A percentile compares a stretch with the other conserved stretches of the same genome.
These are phyloP conservation scores for Notothenia coriiceps DNA, from an alignment of 2,113 vertebrate species.

Conservation along the genomic window DNA sequence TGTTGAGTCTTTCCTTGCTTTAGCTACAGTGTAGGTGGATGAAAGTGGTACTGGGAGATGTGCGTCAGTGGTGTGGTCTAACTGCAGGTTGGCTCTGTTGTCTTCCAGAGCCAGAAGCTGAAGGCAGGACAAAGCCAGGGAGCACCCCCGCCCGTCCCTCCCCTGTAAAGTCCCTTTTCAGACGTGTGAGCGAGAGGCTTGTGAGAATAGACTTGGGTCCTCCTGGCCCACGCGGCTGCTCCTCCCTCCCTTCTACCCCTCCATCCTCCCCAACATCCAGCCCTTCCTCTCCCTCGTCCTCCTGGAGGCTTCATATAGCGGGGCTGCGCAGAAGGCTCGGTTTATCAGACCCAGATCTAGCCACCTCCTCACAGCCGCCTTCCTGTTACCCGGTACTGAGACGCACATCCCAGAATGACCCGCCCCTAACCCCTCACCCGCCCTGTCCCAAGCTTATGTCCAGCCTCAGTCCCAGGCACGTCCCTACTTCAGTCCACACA, in stretches of 20 bases:
- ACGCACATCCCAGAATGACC: background rate
- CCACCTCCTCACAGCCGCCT: background rate
- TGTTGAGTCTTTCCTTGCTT: background rate
- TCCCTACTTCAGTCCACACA: background rate
- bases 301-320: background rate
- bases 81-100: slow-evolving; percentile 42
- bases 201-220: slow-evolving; percentile 20
- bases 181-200: slow-evolving; percentile 41
- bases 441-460: slow-evolving; percentile 17
- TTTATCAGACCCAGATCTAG: slow-evolving; percentile 18
- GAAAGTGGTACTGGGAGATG: background rate
- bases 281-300: background rate
- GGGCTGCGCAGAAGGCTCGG: background rate
- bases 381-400: background rate
- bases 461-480: slow-evolving; percentile 19
- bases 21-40: background rate
- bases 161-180: slow-evolving; percentile 27
- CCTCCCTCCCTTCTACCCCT: slow-evolving; percentile 12
- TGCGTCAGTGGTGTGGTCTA: background rate
- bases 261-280: slow-evolving; percentile 10
- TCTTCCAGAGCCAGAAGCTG: slow-evolving; percentile 43
- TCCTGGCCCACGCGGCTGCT: background rate
- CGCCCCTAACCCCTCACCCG: background rate
- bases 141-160: background rate
- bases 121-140: background rate